Evolutionary conservation across 2,888 invertebrate genomes (phyloP).

Genomic region (Acanthoscelides obtectus): DNA sequence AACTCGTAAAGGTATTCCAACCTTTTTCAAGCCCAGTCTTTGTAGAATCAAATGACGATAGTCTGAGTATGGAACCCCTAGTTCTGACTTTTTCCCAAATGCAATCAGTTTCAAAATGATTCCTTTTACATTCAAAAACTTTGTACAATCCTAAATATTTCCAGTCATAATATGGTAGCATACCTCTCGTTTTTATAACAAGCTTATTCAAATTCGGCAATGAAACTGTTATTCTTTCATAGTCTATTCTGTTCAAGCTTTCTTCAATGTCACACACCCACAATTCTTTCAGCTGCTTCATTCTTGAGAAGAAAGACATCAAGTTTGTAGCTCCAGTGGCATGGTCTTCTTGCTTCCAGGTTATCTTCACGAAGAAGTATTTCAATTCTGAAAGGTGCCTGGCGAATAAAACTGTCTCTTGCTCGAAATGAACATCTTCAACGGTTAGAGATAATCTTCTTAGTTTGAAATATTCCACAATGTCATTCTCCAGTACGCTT

Average conservation of each 20-base stretch:
- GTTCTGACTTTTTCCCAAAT: neutral
- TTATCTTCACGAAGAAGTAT: slow-evolving; percentile 15
- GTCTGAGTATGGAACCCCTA: neutral
- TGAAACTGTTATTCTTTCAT: neutral
- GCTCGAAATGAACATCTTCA: slow-evolving; percentile 12
- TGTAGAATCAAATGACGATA: neutral
- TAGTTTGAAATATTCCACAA: slow-evolving; percentile 8
- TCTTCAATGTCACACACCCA: slow-evolving; percentile 9
- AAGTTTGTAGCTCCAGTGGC: slow-evolving; percentile 4
- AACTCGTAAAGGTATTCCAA: neutral
- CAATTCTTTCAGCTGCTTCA: slow-evolving; percentile 15
- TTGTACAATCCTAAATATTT: neutral
- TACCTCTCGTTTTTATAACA: neutral
- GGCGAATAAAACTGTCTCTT: slow-evolving; percentile 6
- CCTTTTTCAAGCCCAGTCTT: neutral
- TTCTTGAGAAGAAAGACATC: slow-evolving; percentile 9
- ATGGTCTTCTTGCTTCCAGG: slow-evolving; percentile 4
- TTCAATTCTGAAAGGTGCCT: slow-evolving; percentile 7
- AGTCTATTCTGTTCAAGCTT: slow-evolving; percentile 1
- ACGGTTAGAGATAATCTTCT: slow-evolving; percentile 15
- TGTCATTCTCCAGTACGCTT: slow-evolving; percentile 11
- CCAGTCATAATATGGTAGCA: neutral
- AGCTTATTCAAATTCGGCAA: slow-evolving; percentile 1
- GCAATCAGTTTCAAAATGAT: neutral
- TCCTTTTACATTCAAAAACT: neutral